These are phyloP conservation scores for Rhinoderma darwinii DNA, from an alignment of 2,113 vertebrate genomes.

Conservation along the genomic window DNA sequence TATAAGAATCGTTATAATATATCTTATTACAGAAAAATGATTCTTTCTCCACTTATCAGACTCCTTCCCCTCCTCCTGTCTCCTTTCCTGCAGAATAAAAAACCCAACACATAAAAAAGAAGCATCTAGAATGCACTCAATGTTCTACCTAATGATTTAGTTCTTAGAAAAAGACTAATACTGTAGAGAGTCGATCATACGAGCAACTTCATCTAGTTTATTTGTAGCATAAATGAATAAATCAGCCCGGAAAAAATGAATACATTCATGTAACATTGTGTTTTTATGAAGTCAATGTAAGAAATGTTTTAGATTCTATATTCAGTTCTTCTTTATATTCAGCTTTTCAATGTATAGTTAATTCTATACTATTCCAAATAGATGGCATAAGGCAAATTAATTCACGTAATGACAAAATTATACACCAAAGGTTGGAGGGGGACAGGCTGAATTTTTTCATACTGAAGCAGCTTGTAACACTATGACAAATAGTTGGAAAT, in stretches of 20 bases:
- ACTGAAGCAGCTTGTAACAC: not conserved
- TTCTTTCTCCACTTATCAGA: too few species aligned
- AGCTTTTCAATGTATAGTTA: not conserved
- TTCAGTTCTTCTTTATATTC: not conserved
- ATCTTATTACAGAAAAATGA: too few species aligned
- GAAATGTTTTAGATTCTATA: not conserved
- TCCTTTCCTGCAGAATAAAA: too few species aligned
- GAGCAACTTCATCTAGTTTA: not conserved
- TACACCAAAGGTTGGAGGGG: not conserved
- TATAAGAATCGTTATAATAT: too few species aligned
- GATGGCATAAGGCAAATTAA: not conserved
- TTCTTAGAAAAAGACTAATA: not conserved
- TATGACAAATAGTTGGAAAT: not conserved
- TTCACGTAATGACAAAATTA: not conserved
- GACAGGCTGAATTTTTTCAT: not conserved
- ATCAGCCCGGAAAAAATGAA: not conserved
- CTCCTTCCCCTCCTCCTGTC: too few species aligned
- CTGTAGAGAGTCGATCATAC: not conserved
- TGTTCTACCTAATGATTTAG: not conserved
- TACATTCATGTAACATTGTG: not conserved
- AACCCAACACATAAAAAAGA: not conserved
- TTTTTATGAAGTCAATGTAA: not conserved
- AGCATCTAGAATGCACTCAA: not conserved
- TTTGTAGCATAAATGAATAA: conserved; percentile 15
- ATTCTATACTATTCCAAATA: not conserved